These are phyloP conservation scores for Bambusicola thoracicus DNA, from an alignment of 2,113 vertebrate genomes.

Conservation along the genomic window DNA sequence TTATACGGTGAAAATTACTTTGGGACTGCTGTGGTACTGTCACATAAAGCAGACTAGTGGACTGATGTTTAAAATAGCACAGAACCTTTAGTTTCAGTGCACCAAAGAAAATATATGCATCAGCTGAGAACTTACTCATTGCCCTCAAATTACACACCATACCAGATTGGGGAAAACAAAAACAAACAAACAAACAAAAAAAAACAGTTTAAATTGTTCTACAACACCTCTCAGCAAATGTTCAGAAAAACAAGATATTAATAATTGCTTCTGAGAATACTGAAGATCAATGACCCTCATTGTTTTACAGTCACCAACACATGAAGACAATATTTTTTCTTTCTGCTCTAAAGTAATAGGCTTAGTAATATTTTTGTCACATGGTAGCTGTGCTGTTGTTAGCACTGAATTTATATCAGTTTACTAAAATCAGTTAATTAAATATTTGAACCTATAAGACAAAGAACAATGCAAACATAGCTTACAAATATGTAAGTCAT, in stretches of 20 bases:
- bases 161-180: not conserved
- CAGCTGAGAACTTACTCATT: not conserved
- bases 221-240: not conserved
- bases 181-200: not conserved
- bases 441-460: not conserved
- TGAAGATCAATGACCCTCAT: not conserved
- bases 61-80: not conserved
- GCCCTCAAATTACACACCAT: not conserved
- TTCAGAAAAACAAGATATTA: not conserved
- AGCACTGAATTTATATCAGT: not conserved
- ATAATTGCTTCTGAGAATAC: not conserved
- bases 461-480: not conserved
- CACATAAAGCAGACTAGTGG: not conserved
- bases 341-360: not conserved
- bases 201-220: no score
- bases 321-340: not conserved
- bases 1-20: not conserved
- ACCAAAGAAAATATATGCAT: not conserved
- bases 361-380: not conserved
- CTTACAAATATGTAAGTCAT: not conserved
- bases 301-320: not conserved
- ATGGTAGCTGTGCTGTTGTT: not conserved
- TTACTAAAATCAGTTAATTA: not conserved
- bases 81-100: fast-evolving
- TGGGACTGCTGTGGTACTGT: not conserved